Conservation (phyloP, 2,888 invertebrate genomes). For the Protophormia terraenovae region DNA sequence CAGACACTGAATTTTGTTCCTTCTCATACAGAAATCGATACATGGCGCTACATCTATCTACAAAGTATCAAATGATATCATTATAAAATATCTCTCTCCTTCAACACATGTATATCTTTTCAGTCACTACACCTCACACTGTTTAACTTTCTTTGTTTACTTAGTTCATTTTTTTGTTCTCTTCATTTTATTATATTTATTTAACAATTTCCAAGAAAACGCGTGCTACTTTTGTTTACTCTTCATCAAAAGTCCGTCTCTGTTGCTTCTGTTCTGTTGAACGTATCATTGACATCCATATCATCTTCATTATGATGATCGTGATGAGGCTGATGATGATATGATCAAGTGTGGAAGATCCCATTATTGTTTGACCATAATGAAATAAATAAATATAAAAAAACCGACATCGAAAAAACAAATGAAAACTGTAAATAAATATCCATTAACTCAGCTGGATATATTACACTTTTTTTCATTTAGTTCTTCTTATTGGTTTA, state of each 20-base stretch:
- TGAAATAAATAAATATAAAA: slow-evolving; percentile 46
- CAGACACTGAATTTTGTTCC: too few relatives aligned
- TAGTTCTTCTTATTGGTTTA: slow-evolving; percentile 24
- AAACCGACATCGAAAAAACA: slow-evolving; percentile 29
- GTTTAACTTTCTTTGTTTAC: slow-evolving; percentile 50
- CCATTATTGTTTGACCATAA: slow-evolving; percentile 65
- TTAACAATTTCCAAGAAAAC: slow-evolving; percentile 67
- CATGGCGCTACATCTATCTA: slow-evolving; percentile 42
- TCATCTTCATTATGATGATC: slow-evolving; percentile 31
- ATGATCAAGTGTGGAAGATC: slow-evolving; percentile 64
- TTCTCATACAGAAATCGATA: slow-evolving; percentile 7
- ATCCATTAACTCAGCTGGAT: slow-evolving; percentile 79
- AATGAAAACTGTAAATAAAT: slow-evolving; percentile 74
- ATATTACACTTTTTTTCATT: slow-evolving; percentile 72
- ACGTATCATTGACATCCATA: slow-evolving; percentile 53
- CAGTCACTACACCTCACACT: slow-evolving; percentile 18
- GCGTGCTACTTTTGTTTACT: slow-evolving; percentile 64
- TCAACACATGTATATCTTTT: background rate
- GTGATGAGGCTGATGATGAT: slow-evolving; percentile 17
- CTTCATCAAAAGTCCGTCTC: slow-evolving; percentile 33
- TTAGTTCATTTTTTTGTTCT: background rate
- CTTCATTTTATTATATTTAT: slow-evolving; percentile 38
- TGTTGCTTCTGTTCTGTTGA: slow-evolving; percentile 61
- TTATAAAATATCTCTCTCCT: slow-evolving; percentile 23
- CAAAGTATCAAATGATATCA: slow-evolving; percentile 54